Base-by-base conservation (phyloP, 2,797 vertebrate species). In the Hyperoplus immaculatus region DNA sequence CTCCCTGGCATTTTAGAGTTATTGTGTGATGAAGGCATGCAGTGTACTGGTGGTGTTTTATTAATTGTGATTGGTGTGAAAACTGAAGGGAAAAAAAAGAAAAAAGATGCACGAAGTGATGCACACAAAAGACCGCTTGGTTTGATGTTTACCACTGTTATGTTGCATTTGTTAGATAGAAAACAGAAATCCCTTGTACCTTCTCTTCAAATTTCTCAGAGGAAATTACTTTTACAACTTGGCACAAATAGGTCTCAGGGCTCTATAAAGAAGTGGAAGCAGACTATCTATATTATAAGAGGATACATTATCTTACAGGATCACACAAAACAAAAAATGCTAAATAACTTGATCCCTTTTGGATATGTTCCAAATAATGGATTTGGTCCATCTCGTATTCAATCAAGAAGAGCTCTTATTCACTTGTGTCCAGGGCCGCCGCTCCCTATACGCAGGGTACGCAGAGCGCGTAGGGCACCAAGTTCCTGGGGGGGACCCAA, bases 121-220 rank as follows among this genome's bases (percentile, higher is more conserved):
- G 36, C 16, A 63, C 64, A 69, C 15, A 55, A 36, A 29, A 59
- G 66, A 57, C 66, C 39, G 58, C 74, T 57, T 49, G 42, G 49
- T 71, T 76, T 58, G 3, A 75, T 53, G 42, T 73, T 46, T n/a
- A 9, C 0, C 0, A 36, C 45, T 64, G 55, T 69, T 56, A 61
- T 63, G 13, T 66, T 65, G 29, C 11, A 45, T 56, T 42, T 46
- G 29, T 62, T 43, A 2, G 55, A 68, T 60, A 14, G 18, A 75
- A 42, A 43, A 50, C 29, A 68, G 59, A 58, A 69, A 74, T 70
- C 38, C 58, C 46, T 42, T 6, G 21, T 56, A 46, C 4, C 14
- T 9, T 69, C 49, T 72, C 14, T 72, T n/a, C 45, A n/a, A 36
- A 4, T 29, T 41, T 41, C 46, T 45, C n/a, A 53, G 29, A 42